A percentile compares a stretch with the other conserved stretches of the same genome.
Conservation (phyloP, 2,888 invertebrate genomes). For the Macrosoma leucophasiata region DNA sequence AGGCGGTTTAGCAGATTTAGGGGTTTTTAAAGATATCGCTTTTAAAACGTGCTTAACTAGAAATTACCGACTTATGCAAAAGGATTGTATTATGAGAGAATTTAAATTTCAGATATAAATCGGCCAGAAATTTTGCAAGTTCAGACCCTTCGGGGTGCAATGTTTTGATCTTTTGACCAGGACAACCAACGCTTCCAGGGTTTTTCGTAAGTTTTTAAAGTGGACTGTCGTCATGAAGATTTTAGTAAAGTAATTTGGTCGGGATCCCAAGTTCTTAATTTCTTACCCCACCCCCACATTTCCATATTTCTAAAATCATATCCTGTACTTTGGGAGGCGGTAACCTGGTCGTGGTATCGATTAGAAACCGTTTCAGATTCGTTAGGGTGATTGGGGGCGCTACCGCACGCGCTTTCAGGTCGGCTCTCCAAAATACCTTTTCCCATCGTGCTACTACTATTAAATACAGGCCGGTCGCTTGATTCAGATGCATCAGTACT, state of each 20-base stretch:
- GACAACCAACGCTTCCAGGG: too few species aligned
- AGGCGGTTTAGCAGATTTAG: slow-evolving; percentile 6
- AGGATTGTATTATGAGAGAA: slow-evolving; percentile 17
- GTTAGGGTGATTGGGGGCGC: slow-evolving; percentile 12
- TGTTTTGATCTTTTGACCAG: slow-evolving; percentile 3
- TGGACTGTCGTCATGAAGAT: too few species aligned
- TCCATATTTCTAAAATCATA: slow-evolving; percentile 24
- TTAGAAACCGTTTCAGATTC: too few species aligned
- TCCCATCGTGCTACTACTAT: slow-evolving; percentile 20
- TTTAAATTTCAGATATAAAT: slow-evolving; percentile 12
- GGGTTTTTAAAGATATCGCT: slow-evolving; percentile 12
- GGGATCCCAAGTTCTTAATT: too few species aligned
- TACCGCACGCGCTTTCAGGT: slow-evolving; percentile 15
- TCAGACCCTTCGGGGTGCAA: neutral
- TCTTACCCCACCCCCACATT: slow-evolving; percentile 24
- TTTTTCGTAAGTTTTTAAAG: too few species aligned
- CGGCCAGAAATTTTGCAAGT: slow-evolving; percentile 10
- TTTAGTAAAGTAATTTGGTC: too few species aligned
- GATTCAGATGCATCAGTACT: slow-evolving; percentile 16
- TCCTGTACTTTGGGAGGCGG: slow-evolving; percentile 17
- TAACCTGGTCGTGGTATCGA: too few species aligned
- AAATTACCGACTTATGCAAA: slow-evolving; percentile 15
- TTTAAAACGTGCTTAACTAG: slow-evolving; percentile 17
- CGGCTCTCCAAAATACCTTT: slow-evolving; percentile 21
- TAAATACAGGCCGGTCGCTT: slow-evolving; percentile 13